phyloP scores from a whole-genome alignment of 2,797 vertebrate genomes.

The Amblyopsis hoosieri region DNA sequence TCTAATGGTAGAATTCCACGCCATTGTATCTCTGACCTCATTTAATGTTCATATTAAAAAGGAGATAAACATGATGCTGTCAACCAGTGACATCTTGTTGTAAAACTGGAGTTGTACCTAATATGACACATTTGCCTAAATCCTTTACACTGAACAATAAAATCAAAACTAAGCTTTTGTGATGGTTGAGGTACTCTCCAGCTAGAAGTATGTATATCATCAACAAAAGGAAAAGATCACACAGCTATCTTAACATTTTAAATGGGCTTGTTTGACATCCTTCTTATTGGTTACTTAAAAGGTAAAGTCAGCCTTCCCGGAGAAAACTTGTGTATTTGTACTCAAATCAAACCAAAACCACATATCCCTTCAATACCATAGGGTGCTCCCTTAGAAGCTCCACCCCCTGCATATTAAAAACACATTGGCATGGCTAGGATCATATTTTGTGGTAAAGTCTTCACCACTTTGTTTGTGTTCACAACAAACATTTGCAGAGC shows the following conservation, averaged over 20 bases:
- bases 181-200: constrained; percentile 22
- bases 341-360: too few relatives aligned
- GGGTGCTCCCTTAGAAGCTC: too few relatives aligned
- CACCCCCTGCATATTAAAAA: too few relatives aligned
- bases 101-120: constrained; percentile 22
- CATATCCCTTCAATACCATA: too few relatives aligned
- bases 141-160: constrained; percentile 29
- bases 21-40: neutral
- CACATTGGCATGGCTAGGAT: too few relatives aligned
- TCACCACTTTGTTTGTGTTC: neutral
- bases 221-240: constrained; percentile 25
- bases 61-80: constrained; percentile 19
- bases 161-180: constrained; percentile 33
- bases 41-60: constrained; percentile 22
- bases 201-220: constrained; percentile 33
- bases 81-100: constrained; percentile 15
- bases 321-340: too few relatives aligned
- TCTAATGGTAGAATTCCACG: too few relatives aligned
- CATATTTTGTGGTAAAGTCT: too few relatives aligned
- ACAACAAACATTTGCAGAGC: too few relatives aligned
- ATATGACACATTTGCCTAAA: constrained; percentile 22
- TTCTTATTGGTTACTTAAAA: too few relatives aligned
- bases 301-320: too few relatives aligned
- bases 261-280: too few relatives aligned
- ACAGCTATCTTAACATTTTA: constrained; percentile 8